A percentile compares a stretch with the other conserved stretches of the same genome.
Conservation (phyloP, 2,797 vertebrate species). For the Microctenopoma steveboyesi region DNA sequence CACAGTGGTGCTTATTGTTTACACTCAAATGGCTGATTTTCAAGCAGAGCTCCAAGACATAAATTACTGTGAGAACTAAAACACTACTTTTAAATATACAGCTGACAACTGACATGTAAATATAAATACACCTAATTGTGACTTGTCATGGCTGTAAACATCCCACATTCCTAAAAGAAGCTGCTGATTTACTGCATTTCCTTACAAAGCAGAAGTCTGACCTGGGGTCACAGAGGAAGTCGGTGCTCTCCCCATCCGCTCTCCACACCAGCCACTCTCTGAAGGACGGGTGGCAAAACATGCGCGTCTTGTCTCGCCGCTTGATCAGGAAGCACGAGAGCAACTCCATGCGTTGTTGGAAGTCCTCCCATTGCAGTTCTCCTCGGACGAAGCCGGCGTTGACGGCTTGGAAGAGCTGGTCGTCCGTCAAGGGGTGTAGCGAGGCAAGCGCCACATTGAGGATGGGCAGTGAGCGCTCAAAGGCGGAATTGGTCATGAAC, state of each 20-base stretch:
- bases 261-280: conserved; percentile 98
- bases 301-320: conserved; percentile 95
- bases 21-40: conserved; percentile 13
- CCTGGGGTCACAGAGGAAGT: conserved; percentile 98
- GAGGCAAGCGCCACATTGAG: conserved; percentile 94
- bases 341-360: conserved; percentile 93
- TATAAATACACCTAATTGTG: background rate
- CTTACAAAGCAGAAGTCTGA: conserved; percentile 65
- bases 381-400: conserved; percentile 88
- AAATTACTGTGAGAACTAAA: conserved; percentile 3
- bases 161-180: conserved; percentile 25
- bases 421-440: conserved; percentile 96
- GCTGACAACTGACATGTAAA: background rate
- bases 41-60: background rate
- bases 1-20: background rate
- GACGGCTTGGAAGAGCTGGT: conserved; percentile 95
- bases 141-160: conserved; percentile 11
- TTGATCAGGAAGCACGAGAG: conserved; percentile 94
- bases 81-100: background rate
- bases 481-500: conserved; percentile 94
- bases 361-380: conserved; percentile 94
- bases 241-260: conserved; percentile 92
- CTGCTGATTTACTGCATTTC: conserved; percentile 26
- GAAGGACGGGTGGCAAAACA: conserved; percentile 99
- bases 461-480: conserved; percentile 92